A percentile compares a stretch with the other conserved stretches of the same genome.
Conservation (phyloP, 2,888 invertebrate genomes). For the Xylota sylvarum region DNA sequence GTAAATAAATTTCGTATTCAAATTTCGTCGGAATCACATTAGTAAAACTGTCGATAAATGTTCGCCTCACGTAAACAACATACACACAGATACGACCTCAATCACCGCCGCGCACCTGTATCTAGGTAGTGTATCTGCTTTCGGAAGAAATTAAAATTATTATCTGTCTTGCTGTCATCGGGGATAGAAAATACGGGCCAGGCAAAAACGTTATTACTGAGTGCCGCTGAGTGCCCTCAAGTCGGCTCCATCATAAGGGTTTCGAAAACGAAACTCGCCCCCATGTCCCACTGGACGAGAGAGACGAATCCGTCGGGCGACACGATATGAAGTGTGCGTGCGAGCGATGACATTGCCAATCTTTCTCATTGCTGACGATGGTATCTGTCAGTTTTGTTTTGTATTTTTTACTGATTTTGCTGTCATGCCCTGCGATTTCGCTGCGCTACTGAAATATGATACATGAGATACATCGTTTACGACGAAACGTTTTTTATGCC, state of each 20-base stretch:
- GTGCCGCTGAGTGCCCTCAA: neutral
- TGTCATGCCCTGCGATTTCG: conserved; percentile 20
- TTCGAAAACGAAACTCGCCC: too few relatives aligned
- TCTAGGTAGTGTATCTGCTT: neutral
- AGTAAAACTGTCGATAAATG: conserved; percentile 69
- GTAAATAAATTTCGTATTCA: conserved; percentile 71
- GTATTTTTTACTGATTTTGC: neutral
- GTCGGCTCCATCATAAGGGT: neutral
- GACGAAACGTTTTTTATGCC: conserved; percentile 34
- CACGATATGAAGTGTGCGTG: conserved; percentile 26
- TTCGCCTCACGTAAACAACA: conserved; percentile 49
- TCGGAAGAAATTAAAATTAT: conserved; percentile 50
- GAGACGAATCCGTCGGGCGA: neutral
- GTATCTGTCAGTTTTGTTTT: conserved; percentile 25
- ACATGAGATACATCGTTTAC: conserved; percentile 15
- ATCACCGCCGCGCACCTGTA: neutral
- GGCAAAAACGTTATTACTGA: conserved; percentile 2
- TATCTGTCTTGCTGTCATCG: conserved; percentile 31
- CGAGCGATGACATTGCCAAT: conserved; percentile 49
- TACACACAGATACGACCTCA: neutral
- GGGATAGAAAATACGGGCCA: conserved; percentile 16
- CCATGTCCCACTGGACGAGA: conserved; percentile 12
- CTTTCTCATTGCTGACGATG: conserved; percentile 10
- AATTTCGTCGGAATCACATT: conserved; percentile 68
- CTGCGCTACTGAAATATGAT: conserved; percentile 50